These are phyloP conservation scores for Coelopa frigida DNA, from an alignment of 1,140 invertebrate genomes.

Conservation along the genomic window DNA sequence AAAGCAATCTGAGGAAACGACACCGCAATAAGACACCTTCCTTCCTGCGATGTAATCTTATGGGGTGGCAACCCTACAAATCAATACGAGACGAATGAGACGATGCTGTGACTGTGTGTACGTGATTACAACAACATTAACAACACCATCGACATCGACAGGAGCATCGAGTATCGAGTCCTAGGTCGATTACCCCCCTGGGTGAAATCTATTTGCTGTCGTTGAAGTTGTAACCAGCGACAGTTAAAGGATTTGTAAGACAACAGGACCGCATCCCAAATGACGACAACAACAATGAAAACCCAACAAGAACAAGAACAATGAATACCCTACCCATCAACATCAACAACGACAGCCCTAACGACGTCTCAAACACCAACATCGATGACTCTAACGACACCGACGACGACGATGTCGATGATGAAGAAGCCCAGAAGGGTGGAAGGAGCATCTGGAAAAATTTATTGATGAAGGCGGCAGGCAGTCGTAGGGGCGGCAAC, in stretches of 20 bases:
- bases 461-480: too few species aligned
- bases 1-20: slow-evolving; percentile 33
- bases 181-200: slow-evolving; percentile 44
- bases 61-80: not conserved
- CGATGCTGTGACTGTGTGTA: slow-evolving; percentile 3
- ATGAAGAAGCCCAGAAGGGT: too few species aligned
- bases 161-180: slow-evolving; percentile 36
- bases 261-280: too few species aligned
- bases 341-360: too few species aligned
- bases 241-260: slow-evolving; percentile 43
- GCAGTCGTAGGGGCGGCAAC: too few species aligned
- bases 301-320: too few species aligned
- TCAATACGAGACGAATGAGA: slow-evolving; percentile 7
- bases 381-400: too few species aligned
- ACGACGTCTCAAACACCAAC: too few species aligned
- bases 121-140: slow-evolving; percentile 37
- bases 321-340: too few species aligned
- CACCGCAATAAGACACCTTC: slow-evolving; percentile 34
- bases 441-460: too few species aligned
- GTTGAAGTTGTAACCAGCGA: slow-evolving; percentile 28
- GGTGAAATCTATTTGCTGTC: slow-evolving; percentile 44
- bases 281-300: too few species aligned
- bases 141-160: not conserved
- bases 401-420: too few species aligned
- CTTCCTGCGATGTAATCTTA: not conserved